Conservation (phyloP, 1,140 invertebrate species). For the Olivierus martensii region DNA sequence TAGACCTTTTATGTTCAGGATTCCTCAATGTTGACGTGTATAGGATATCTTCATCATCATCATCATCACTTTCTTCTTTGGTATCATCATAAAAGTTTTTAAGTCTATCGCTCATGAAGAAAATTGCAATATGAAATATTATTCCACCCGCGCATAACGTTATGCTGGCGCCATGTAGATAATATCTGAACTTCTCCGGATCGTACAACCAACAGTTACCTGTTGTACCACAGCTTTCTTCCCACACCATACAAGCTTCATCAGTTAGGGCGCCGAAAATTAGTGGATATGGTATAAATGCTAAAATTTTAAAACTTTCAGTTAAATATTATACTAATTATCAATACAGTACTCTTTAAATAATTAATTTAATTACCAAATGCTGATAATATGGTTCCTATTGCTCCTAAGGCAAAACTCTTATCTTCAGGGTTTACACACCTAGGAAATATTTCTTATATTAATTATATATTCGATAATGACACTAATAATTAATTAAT, state of each 20-base stretch:
- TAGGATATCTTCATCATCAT: background rate
- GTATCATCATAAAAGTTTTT: background rate
- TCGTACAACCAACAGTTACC: conserved; percentile 31
- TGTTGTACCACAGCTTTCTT: conserved; percentile 23
- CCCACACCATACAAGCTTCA: conserved; percentile 27
- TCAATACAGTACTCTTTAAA: background rate
- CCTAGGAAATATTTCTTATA: conserved; percentile 12
- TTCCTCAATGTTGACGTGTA: no score
- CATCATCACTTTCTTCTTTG: background rate
- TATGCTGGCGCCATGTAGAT: conserved; percentile 13
- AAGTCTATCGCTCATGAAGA: background rate
- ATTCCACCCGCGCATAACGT: background rate
- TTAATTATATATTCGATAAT: no score
- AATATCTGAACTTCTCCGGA: conserved; percentile 22
- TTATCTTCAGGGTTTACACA: conserved; percentile 26
- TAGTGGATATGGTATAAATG: conserved; percentile 29
- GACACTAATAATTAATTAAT: background rate
- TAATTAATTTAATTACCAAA: conserved; percentile 17
- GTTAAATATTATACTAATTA: background rate
- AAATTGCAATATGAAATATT: background rate
- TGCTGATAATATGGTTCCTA: conserved; percentile 19
- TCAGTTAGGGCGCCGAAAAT: conserved; percentile 28
- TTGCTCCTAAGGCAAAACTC: conserved; percentile 24
- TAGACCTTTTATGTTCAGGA: no score
- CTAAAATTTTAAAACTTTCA: conserved; percentile 13